phyloP scores from a whole-genome alignment of 1,140 invertebrate species.

The Zaprionus vittiger region DNA sequence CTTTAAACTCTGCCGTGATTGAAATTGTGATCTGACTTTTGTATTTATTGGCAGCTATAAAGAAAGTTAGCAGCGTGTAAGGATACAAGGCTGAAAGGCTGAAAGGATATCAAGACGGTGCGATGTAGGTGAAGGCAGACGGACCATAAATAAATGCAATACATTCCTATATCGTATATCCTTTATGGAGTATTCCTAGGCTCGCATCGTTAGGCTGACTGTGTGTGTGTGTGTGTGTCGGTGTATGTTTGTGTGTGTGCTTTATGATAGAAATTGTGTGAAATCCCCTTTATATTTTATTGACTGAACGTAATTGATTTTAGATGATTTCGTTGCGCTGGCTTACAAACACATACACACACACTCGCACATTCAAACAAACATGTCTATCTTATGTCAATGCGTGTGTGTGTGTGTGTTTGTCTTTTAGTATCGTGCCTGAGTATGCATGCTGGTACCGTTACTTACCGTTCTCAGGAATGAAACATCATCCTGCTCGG shows the following conservation, averaged over 20 bases:
- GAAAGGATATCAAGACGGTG: not conserved
- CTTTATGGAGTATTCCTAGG: slow-evolving; percentile 50
- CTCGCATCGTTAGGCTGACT: slow-evolving; percentile 25
- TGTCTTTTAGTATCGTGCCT: not conserved
- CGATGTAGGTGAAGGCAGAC: not conserved
- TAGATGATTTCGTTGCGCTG: slow-evolving; percentile 60
- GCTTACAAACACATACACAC: not conserved
- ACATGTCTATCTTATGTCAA: not conserved
- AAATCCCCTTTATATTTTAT: slow-evolving; percentile 78
- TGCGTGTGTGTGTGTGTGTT: slow-evolving; percentile 7
- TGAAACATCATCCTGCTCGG: slow-evolving; percentile 99
- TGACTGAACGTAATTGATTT: slow-evolving; percentile 82
- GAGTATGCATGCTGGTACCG: slow-evolving; percentile 1
- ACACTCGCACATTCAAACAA: not conserved
- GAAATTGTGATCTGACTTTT: slow-evolving; percentile 72
- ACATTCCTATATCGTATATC: slow-evolving; percentile 53
- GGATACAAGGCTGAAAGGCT: slow-evolving; percentile 15
- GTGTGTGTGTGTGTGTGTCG: slow-evolving; percentile 4
- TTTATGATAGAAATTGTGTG: slow-evolving; percentile 80
- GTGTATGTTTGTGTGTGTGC: slow-evolving; percentile 19
- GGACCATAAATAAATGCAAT: slow-evolving; percentile 74
- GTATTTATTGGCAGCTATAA: slow-evolving; percentile 78
- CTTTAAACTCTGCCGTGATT: slow-evolving; percentile 63
- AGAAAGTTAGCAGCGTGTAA: slow-evolving; percentile 64
- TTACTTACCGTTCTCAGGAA: slow-evolving; percentile 97